Conservation (phyloP, 2,113 vertebrate genomes). For the Plotosus lineatus region DNA sequence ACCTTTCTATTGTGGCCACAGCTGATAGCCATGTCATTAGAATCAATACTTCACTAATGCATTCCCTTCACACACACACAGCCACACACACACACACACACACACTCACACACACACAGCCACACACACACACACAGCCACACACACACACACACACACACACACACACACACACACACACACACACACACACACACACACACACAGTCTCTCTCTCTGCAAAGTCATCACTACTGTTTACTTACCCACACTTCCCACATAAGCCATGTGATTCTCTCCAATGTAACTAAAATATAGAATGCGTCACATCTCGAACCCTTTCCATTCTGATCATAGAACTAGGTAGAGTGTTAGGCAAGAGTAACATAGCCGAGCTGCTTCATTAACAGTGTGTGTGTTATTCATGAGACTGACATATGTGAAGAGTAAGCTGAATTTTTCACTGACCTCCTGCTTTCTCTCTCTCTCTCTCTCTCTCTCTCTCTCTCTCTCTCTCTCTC, state of each 20-base stretch:
- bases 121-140: background rate
- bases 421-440: background rate
- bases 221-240: constrained; percentile 45
- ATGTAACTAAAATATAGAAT: background rate
- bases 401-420: background rate
- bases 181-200: background rate
- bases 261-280: constrained; percentile 4
- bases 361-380: no score
- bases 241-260: background rate
- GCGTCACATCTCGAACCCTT: background rate
- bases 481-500: background rate
- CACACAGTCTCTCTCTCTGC: constrained; percentile 20
- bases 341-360: no score
- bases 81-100: background rate
- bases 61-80: constrained; percentile 47
- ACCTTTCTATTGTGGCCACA: constrained; percentile 49
- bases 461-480: background rate
- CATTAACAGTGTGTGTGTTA: background rate
- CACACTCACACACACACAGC: background rate
- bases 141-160: background rate
- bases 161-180: background rate
- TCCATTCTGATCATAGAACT: no score
- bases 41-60: constrained; percentile 60
- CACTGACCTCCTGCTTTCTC: background rate
- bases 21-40: constrained; percentile 58